Conservation (phyloP, 1,140 invertebrate genomes). For the Drosophila murphyi region DNA sequence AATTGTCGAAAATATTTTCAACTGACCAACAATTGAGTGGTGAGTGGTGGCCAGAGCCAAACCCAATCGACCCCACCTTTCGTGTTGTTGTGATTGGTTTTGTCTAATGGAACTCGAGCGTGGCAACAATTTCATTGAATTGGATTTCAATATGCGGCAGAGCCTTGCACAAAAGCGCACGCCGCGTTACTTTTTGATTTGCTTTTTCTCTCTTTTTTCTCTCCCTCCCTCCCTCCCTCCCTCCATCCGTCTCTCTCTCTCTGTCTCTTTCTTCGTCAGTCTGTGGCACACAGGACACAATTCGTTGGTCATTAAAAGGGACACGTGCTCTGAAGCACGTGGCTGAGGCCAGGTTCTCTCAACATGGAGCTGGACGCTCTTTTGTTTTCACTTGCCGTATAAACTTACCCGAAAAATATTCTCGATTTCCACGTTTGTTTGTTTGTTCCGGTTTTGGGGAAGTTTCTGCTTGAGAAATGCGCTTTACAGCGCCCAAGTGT, state of each 20-base stretch:
- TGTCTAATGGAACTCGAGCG: conserved; percentile 84
- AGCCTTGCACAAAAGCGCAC: conserved; percentile 35
- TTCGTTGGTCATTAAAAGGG: conserved; percentile 84
- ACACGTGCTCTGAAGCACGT: conserved; percentile 83
- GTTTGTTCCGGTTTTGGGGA: conserved; percentile 24
- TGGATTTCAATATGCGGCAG: conserved; percentile 79
- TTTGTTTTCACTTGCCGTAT: conserved; percentile 51
- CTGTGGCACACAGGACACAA: conserved; percentile 55
- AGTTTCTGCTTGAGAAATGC: conserved; percentile 54
- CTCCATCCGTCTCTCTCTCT: too few relatives aligned
- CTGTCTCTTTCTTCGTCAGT: not conserved
- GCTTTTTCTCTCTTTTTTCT: conserved; percentile 26
- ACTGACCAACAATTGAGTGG: conserved; percentile 79
- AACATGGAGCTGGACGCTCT: conserved; percentile 59
- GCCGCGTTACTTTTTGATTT: conserved; percentile 67
- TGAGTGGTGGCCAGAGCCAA: conserved; percentile 23
- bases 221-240: not conserved
- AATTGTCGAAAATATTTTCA: conserved; percentile 83
- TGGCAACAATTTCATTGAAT: conserved; percentile 80
- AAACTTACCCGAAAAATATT: conserved; percentile 41
- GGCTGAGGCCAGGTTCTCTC: conserved; percentile 57
- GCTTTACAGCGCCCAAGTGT: conserved; percentile 64
- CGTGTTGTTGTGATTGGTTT: conserved; percentile 80
- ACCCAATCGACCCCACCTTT: conserved; percentile 43
- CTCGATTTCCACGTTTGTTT: conserved; percentile 46